Percentiles rank a stretch among this genome's conserved stretches.
These are phyloP conservation scores for Alaudala cheleensis DNA, from an alignment of 2,113 vertebrate genomes.

Conservation along the genomic window DNA sequence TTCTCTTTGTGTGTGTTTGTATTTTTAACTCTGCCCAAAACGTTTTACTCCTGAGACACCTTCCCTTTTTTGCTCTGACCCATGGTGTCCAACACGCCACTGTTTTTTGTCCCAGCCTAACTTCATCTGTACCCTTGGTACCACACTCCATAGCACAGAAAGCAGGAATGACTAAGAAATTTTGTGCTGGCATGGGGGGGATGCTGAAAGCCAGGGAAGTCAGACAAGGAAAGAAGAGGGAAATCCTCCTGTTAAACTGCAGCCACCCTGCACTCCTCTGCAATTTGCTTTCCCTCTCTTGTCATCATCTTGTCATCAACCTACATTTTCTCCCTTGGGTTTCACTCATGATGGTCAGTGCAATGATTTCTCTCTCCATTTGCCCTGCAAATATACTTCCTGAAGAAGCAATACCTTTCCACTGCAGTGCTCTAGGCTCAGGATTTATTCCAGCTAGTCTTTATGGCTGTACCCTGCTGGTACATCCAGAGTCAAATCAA, in stretches of 20 bases:
- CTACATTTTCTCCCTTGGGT: neutral
- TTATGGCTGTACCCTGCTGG: neutral
- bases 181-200: neutral
- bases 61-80: neutral
- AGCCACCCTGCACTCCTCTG: neutral
- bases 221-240: neutral
- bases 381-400: neutral
- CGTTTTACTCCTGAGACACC: neutral
- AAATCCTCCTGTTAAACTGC: neutral
- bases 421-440: neutral
- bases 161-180: neutral
- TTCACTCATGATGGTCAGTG: neutral
- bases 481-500: neutral
- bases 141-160: neutral
- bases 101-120: neutral
- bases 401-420: neutral
- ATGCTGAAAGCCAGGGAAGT: neutral
- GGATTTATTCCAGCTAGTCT: neutral
- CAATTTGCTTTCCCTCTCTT: neutral
- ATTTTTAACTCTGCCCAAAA: neutral
- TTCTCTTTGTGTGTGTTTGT: neutral
- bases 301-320: neutral
- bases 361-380: neutral
- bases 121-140: fast-evolving
- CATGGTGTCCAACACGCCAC: fast-evolving